Conservation (phyloP, 2,888 invertebrate species). For the Ichneumoninae sp. region DNA sequence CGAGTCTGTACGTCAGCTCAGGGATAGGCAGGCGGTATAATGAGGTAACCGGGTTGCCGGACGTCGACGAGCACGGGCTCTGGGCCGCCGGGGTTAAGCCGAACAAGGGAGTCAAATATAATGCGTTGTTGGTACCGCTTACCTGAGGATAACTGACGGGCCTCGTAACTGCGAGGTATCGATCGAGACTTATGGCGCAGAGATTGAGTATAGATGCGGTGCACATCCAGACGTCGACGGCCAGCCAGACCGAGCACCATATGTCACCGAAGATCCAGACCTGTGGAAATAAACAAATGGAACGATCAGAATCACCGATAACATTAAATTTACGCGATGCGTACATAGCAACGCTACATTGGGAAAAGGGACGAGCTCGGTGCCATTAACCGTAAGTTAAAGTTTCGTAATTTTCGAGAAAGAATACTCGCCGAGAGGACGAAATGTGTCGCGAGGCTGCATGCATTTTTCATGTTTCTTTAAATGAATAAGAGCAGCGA, state of each 20-base stretch:
- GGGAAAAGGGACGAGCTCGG: not conserved
- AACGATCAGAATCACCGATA: not conserved
- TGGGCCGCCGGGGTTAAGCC: not conserved
- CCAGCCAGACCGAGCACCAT: conserved; percentile 98
- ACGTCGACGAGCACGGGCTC: not conserved
- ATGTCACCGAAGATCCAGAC: conserved; percentile 98
- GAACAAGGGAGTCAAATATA: not conserved
- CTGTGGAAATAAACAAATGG: conserved; percentile 84
- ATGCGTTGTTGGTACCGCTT: conserved; percentile 64
- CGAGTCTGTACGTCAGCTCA: not conserved
- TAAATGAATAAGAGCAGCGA: conserved; percentile 11
- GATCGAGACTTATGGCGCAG: conserved; percentile 96
- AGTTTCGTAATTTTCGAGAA: not conserved
- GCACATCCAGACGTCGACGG: conserved; percentile 99
- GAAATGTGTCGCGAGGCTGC: not conserved
- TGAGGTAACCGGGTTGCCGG: not conserved
- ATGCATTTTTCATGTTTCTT: conserved; percentile 56
- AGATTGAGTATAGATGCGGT: conserved; percentile 98
- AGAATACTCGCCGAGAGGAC: not conserved
- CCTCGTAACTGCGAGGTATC: conserved; percentile 98
- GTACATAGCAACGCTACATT: not conserved
- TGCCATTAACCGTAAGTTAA: not conserved
- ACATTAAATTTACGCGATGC: not conserved
- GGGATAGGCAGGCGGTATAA: not conserved
- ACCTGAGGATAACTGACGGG: conserved; percentile 96